A percentile compares a stretch with the other conserved stretches of the same genome.
phyloP scores from a whole-genome alignment of 2,113 vertebrate genomes.

The Pachycephala philippinensis region DNA sequence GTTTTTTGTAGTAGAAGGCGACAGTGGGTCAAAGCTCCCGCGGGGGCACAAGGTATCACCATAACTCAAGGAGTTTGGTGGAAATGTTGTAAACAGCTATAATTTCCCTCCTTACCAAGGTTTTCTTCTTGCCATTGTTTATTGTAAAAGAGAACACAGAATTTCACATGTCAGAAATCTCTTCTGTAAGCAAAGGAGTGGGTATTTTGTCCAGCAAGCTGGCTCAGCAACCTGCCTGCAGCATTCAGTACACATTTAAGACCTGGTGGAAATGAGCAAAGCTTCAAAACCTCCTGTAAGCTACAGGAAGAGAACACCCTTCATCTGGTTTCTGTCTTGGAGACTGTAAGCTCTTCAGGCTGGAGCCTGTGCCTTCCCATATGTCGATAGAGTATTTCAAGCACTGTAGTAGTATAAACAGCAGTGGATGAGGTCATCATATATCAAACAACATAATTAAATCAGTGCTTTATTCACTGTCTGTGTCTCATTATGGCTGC shows the following conservation, averaged over 20 bases:
- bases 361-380: conserved; percentile 2
- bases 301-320: conserved; percentile 20
- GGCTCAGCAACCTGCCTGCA: not conserved
- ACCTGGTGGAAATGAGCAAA: not conserved
- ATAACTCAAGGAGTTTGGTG: not conserved
- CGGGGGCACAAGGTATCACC: fast-evolving
- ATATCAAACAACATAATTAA: conserved; percentile 63
- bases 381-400: conserved; percentile 27
- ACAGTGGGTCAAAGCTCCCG: not conserved
- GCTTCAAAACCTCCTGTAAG: not conserved
- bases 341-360: conserved; percentile 18
- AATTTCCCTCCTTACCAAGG: not conserved
- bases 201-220: not conserved
- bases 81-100: not conserved
- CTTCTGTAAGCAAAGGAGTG: not conserved
- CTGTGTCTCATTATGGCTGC: conserved; percentile 55
- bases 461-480: conserved; percentile 48
- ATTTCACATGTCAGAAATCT: not conserved
- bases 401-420: conserved; percentile 44
- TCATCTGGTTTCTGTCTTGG: conserved; percentile 54
- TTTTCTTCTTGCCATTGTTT: not conserved
- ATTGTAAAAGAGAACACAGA: not conserved
- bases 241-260: not conserved
- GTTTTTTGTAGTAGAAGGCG: not conserved
- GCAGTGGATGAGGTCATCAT: conserved; percentile 45